Evolutionary conservation across 2,797 vertebrate genomes (phyloP), one percentile per base, ranked within the genome.

Genomic region (Xenops minutus): DNA sequence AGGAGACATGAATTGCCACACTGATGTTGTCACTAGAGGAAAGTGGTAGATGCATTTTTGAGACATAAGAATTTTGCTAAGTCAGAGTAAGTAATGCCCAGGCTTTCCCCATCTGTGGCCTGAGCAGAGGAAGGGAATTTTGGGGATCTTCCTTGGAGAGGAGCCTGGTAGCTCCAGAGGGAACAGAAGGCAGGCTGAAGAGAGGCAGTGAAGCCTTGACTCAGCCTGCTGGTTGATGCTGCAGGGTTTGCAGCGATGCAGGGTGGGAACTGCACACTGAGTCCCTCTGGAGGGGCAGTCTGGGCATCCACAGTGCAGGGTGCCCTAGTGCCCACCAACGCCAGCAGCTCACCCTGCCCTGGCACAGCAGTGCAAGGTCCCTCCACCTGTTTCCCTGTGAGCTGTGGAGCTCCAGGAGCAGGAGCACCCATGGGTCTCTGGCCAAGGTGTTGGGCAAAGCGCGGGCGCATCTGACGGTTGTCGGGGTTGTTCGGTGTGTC

Each of bases 391-490:
- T 36, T 61, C n/a, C 19, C 3, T n/a, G 5, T 29, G 37, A 51
- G 59, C 8, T 39, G n/a, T 51, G 2, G 5, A 55, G n/a, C 72
- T 63, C 63, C 55, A 27, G 1, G 2, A 71, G n/a, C 12, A 55
- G 55, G 24, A n/a, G 62, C 22, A 2, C 51, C n/a, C 24, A 0
- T 0, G 9, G 10, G 41, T 68, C 32, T 37, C 10, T 6, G 29
- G 1, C 1, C 27, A 4, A 0, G 49, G 29, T 1, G 19, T 3
- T 36, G 0, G 1, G 43, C 77, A 37, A 24, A 20, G 39, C 1
- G 1, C 0, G 0, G 39, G 46, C 2, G 0, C 63, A 14, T 34
- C 36, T 6, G 36, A 6, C 8, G 49, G 4, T 5, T 43, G 54
- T 36, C 0, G 55, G 41, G 18, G 14, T 52, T 22, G 51, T 29